Conservation (phyloP, 53 echinoderm and acorn worm genomes). For the Crossaster papposus region DNA sequence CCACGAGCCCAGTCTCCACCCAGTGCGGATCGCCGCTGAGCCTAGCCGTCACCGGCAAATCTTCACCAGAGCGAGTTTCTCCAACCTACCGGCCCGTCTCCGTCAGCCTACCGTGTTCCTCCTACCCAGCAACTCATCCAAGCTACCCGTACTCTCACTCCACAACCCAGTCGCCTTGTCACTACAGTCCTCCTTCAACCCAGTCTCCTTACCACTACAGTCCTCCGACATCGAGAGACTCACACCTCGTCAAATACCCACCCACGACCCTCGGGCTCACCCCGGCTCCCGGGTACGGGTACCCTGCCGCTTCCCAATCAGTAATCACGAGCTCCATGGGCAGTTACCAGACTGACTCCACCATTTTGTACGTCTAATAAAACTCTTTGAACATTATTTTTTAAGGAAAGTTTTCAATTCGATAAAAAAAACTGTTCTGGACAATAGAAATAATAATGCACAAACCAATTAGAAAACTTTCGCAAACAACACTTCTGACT, state of each 20-base stretch:
- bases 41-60: neutral
- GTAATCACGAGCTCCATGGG: neutral
- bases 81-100: neutral
- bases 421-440: too few relatives aligned
- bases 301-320: constrained; percentile 2
- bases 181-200: neutral
- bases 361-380: neutral
- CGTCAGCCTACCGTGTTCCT: neutral
- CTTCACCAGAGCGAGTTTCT: neutral
- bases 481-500: too few relatives aligned
- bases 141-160: too few relatives aligned
- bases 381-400: neutral
- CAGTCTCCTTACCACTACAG: neutral
- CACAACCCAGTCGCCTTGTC: neutral
- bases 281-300: constrained; percentile 2
- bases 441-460: too few relatives aligned
- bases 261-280: constrained; percentile 9
- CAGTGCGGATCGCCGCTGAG: neutral
- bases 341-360: constrained; percentile 24
- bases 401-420: too few relatives aligned
- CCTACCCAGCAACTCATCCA: too few relatives aligned
- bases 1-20: constrained; percentile 28
- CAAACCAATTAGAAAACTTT: too few relatives aligned
- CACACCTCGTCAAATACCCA: neutral
- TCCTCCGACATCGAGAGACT: neutral